Percentiles rank a stretch among this genome's conserved stretches.
Conservation (phyloP, 2,797 vertebrate genomes). For the Sebastes nivosus region DNA sequence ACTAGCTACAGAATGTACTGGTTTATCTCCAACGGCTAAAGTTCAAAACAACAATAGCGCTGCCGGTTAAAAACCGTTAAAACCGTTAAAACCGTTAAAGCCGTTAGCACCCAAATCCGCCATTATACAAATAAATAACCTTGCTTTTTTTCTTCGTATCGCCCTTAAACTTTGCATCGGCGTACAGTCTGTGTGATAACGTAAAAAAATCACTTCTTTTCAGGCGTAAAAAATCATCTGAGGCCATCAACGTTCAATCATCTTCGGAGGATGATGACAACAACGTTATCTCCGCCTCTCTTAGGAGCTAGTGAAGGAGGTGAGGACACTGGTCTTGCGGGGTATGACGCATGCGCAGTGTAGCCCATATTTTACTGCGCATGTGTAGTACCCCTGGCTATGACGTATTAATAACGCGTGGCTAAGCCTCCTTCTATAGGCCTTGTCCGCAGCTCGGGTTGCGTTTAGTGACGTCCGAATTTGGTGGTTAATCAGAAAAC, state of each 20-base stretch:
- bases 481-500: accelerated
- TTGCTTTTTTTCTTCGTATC: not conserved
- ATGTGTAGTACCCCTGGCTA: too few species aligned
- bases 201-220: constrained; percentile 64
- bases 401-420: too few species aligned
- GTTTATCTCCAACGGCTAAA: constrained; percentile 32
- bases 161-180: constrained; percentile 41
- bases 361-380: too few species aligned
- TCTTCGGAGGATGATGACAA: constrained; percentile 64
- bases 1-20: not conserved
- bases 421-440: accelerated
- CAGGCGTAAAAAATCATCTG: constrained; percentile 68
- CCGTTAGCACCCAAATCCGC: too few species aligned
- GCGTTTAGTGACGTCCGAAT: constrained; percentile 30
- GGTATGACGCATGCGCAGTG: too few species aligned
- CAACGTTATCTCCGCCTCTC: constrained; percentile 54
- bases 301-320: too few species aligned
- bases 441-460: not conserved
- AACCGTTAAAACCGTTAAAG: not conserved
- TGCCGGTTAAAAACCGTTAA: not conserved
- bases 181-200: not conserved
- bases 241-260: constrained; percentile 72
- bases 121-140: constrained; percentile 31
- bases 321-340: too few species aligned
- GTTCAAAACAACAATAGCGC: constrained; percentile 72